Evolutionary conservation across 2,113 vertebrate genomes (phyloP).

Genomic region (Onychorhynchus coronatus): DNA sequence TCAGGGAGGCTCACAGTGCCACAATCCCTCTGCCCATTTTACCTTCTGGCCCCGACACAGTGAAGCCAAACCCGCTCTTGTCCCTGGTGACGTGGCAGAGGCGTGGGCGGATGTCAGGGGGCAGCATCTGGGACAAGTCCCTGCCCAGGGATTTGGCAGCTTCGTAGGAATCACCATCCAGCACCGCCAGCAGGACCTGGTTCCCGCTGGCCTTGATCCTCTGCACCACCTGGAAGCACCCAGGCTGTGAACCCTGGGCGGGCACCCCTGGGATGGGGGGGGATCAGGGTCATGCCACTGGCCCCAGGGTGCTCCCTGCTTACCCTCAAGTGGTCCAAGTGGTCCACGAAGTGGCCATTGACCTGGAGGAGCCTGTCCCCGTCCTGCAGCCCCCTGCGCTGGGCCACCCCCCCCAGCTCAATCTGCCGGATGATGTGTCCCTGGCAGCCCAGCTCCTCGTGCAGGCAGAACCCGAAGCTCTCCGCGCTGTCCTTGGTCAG

Average conservation of each 20-base stretch:
- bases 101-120: conserved; percentile 63
- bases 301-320: background rate
- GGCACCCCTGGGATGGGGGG: background rate
- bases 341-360: conserved; percentile 77
- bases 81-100: conserved; percentile 80
- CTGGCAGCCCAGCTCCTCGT: conserved; percentile 54
- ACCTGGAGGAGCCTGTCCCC: conserved; percentile 88
- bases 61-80: conserved; percentile 82
- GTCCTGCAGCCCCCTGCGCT: conserved; percentile 78
- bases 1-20: accelerated
- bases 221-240: conserved; percentile 76
- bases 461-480: conserved; percentile 83
- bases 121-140: conserved; percentile 55
- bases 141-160: conserved; percentile 49
- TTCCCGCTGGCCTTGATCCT: conserved; percentile 82
- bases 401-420: conserved; percentile 72
- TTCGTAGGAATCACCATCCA: conserved; percentile 69
- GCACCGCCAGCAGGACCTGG: conserved; percentile 80
- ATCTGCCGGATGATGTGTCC: conserved; percentile 83
- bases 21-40: background rate
- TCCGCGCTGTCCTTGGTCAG: conserved; percentile 75
- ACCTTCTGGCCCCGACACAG: conserved; percentile 59
- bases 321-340: conserved; percentile 77
- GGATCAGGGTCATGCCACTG: accelerated
- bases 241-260: background rate